Conservation (phyloP, 2,113 vertebrate species). For the Apodemus speciosus region DNA sequence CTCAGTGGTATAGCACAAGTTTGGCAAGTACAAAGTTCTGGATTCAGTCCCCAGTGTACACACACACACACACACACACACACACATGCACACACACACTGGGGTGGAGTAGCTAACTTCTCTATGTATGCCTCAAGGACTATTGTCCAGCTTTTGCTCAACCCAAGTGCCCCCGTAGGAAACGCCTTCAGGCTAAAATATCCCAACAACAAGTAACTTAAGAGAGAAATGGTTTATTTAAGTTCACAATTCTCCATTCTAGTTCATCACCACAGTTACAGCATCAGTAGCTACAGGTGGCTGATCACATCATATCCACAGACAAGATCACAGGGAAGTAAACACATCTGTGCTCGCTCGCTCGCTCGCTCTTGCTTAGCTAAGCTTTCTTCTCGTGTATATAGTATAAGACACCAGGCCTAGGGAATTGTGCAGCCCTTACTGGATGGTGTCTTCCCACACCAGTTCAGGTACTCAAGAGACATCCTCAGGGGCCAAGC, state of each 20-base stretch:
- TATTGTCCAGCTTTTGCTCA: background rate
- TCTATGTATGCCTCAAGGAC: background rate
- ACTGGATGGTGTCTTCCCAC: background rate
- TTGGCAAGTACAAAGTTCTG: background rate
- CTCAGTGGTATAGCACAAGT: background rate
- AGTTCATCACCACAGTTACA: background rate
- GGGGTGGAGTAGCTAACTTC: background rate
- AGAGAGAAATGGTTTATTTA: background rate
- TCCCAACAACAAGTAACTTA: background rate
- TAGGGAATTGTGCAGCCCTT: background rate
- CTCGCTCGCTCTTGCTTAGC: background rate
- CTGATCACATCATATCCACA: background rate
- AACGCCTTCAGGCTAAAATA: background rate
- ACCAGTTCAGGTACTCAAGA: background rate
- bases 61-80: background rate
- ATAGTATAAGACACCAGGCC: background rate
- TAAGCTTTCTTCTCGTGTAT: background rate
- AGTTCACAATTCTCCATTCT: background rate
- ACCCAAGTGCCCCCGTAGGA: background rate
- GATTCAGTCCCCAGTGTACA: background rate
- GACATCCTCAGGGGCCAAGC: background rate
- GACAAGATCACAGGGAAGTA: background rate
- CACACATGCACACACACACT: background rate
- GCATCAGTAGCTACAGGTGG: background rate
- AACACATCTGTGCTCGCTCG: background rate